These are phyloP conservation scores for Lanistes nyassanus DNA, from an alignment of 1,140 invertebrate species.

Conservation along the genomic window DNA sequence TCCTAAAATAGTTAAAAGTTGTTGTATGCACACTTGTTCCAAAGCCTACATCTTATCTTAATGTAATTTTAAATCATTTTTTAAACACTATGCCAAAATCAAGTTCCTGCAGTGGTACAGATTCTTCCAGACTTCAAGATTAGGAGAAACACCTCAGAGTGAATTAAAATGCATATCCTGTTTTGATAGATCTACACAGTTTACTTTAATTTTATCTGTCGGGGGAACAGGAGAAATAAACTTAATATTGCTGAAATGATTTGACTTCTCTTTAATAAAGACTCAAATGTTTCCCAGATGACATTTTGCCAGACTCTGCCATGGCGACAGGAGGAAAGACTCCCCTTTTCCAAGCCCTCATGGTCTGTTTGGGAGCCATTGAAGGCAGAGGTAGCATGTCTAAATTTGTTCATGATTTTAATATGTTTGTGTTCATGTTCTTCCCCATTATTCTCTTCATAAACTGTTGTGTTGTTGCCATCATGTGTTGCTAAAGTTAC, in stretches of 20 bases:
- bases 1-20: conserved; percentile 1
- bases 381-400: conserved; percentile 19
- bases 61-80: no score
- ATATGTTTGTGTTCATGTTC: no score
- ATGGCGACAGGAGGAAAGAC: conserved; percentile 6
- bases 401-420: neutral
- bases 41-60: no score
- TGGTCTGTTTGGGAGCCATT: conserved; percentile 26
- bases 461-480: no score
- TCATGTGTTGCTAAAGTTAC: no score
- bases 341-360: conserved; percentile 21
- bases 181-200: neutral
- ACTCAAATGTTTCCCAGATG: neutral
- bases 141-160: neutral
- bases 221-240: neutral
- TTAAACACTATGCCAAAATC: no score
- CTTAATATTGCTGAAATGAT: no score
- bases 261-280: neutral
- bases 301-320: neutral
- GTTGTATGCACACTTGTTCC: no score
- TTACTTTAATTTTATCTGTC: neutral
- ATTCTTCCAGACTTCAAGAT: neutral
- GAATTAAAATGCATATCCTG: neutral
- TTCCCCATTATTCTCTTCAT: no score
- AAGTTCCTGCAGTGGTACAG: no score